Evolutionary conservation across 2,888 invertebrate species (phyloP).

Genomic region (Cephus rjabovi): DNA sequence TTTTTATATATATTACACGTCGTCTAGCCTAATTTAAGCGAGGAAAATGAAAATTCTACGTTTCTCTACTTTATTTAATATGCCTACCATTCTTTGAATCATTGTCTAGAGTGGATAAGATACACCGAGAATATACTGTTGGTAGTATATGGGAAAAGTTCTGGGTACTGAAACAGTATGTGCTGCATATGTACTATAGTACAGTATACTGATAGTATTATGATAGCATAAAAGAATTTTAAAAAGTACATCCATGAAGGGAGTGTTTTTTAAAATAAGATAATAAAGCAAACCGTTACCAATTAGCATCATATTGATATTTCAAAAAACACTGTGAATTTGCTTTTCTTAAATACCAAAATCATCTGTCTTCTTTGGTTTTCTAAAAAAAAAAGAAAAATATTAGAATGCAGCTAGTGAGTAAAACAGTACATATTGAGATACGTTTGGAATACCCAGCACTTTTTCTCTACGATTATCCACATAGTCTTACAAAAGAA

Average conservation of each 20-base stretch:
- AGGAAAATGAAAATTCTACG: conserved; percentile 26
- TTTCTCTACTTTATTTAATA: conserved; percentile 31
- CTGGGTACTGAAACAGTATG: background rate
- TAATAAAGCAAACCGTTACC: background rate
- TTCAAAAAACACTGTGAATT: background rate
- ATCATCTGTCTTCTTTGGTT: background rate
- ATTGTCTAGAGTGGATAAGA: background rate
- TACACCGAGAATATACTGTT: background rate
- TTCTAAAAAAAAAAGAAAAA: too few relatives aligned
- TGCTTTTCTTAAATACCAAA: background rate
- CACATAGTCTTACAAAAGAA: conserved; percentile 35
- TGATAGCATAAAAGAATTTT: background rate
- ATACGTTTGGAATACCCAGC: background rate
- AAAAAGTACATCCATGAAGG: background rate
- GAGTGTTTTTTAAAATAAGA: background rate
- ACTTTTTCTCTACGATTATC: background rate
- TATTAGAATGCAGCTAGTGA: too few relatives aligned
- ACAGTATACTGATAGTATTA: background rate
- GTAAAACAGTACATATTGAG: background rate
- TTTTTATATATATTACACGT: conserved; percentile 54
- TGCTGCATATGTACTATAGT: background rate
- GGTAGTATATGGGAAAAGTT: background rate
- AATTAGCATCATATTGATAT: background rate
- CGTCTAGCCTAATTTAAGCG: conserved; percentile 43
- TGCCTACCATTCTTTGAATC: background rate